Percentiles rank a stretch among this genome's conserved stretches.
Evolutionary conservation across 2,888 invertebrate species (phyloP).

Genomic region (Cosmorhoe ocellata): DNA sequence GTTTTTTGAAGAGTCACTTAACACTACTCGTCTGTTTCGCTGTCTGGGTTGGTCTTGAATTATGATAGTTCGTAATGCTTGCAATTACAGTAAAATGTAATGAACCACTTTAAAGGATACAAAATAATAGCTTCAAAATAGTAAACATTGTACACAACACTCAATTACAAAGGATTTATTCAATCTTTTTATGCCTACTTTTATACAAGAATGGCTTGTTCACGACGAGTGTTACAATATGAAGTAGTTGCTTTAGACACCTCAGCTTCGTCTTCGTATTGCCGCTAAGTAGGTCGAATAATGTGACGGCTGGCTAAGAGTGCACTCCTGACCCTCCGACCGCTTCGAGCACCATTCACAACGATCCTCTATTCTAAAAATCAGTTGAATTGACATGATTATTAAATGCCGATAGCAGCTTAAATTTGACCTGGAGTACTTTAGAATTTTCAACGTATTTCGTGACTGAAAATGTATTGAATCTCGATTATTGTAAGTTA

Average conservation of each 20-base stretch:
- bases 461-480: slow-evolving; percentile 31
- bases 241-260: slow-evolving; percentile 63
- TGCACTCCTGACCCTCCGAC: slow-evolving; percentile 64
- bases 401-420: slow-evolving; percentile 72
- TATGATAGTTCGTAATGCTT: no score
- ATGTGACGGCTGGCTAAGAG: slow-evolving; percentile 70
- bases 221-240: slow-evolving; percentile 48
- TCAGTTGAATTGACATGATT: slow-evolving; percentile 81
- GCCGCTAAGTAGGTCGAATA: slow-evolving; percentile 79
- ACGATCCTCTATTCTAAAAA: slow-evolving; percentile 69
- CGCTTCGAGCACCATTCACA: slow-evolving; percentile 56
- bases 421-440: slow-evolving; percentile 12
- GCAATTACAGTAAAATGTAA: no score
- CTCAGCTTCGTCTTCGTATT: slow-evolving; percentile 53
- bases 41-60: no score
- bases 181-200: no score
- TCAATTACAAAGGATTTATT: no score
- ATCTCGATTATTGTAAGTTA: slow-evolving; percentile 36
- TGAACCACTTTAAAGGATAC: no score
- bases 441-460: slow-evolving; percentile 35
- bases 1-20: no score
- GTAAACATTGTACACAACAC: no score
- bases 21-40: no score
- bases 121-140: no score
- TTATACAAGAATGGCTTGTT: slow-evolving; percentile 38